Percentiles rank a stretch among this genome's conserved stretches.
phyloP scores from a whole-genome alignment of 2,113 vertebrate genomes.

The Upupa epops region DNA sequence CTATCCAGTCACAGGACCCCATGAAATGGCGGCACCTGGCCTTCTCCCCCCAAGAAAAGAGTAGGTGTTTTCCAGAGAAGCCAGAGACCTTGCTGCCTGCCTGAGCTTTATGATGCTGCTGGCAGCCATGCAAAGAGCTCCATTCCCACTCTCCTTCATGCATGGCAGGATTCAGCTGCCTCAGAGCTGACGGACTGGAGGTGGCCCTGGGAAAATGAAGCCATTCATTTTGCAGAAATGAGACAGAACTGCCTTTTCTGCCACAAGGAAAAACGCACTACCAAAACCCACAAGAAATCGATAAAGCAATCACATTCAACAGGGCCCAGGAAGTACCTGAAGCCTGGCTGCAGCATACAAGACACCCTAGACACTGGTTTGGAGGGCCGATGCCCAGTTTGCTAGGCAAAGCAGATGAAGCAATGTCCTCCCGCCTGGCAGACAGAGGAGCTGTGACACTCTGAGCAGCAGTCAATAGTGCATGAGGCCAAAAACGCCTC shows the following conservation, averaged over 20 bases:
- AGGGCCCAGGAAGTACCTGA: neutral
- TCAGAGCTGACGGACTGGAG: neutral
- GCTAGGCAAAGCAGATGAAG: neutral
- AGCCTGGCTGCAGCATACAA: neutral
- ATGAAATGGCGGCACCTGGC: neutral
- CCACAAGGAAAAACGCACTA: rapidly evolving
- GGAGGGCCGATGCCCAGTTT: rapidly evolving
- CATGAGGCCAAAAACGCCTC: neutral
- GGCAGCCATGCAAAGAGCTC: neutral
- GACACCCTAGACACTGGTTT: rapidly evolving
- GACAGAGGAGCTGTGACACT: neutral
- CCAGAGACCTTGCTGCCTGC: neutral
- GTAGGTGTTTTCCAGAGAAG: neutral
- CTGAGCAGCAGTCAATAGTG: rapidly evolving
- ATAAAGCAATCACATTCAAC: neutral
- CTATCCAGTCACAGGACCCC: neutral
- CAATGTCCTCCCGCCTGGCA: rapidly evolving
- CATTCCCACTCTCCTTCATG: rapidly evolving
- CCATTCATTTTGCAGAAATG: neutral
- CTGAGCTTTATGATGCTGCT: neutral
- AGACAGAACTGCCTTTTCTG: neutral
- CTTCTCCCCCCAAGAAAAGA: neutral
- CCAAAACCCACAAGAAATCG: neutral
- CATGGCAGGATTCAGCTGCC: neutral
- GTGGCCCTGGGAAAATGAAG: neutral